phyloP scores from a whole-genome alignment of 1,140 invertebrate species.

The Dinothrombium tinctorium region DNA sequence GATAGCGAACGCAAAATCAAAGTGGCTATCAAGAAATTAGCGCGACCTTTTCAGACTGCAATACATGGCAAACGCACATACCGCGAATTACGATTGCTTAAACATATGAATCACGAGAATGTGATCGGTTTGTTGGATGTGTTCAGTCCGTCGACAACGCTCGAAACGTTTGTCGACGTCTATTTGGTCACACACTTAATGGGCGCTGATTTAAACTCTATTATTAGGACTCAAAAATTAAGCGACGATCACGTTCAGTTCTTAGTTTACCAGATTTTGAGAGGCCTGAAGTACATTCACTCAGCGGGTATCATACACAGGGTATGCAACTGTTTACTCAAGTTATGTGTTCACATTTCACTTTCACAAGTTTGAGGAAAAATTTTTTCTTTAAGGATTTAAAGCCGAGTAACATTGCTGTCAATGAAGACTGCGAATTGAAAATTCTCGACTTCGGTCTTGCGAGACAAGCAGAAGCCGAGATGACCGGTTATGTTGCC shows the following conservation, averaged over 20 bases:
- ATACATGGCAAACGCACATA: slow-evolving; percentile 97
- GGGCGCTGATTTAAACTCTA: slow-evolving; percentile 96
- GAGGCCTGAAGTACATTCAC: slow-evolving; percentile 96
- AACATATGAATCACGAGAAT: slow-evolving; percentile 99
- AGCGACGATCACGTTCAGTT: slow-evolving; percentile 98
- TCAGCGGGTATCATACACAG: slow-evolving; percentile 97
- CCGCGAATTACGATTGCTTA: slow-evolving; percentile 78
- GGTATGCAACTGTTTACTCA: slow-evolving; percentile 30
- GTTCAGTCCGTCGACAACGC: slow-evolving; percentile 45
- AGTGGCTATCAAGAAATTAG: slow-evolving; percentile 94
- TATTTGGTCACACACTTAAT: slow-evolving; percentile 93
- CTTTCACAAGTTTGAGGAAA: not conserved
- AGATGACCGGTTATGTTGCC: slow-evolving; percentile 99
- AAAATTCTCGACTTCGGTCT: slow-evolving; percentile 98
- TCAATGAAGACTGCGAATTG: slow-evolving; percentile 98
- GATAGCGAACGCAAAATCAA: slow-evolving; percentile 30
- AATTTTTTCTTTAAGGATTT: slow-evolving; percentile 42
- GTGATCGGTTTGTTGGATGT: slow-evolving; percentile 84
- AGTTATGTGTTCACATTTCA: not conserved
- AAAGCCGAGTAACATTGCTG: slow-evolving; percentile 95
- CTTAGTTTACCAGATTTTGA: slow-evolving; percentile 88
- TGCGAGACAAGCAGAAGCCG: slow-evolving; percentile 81
- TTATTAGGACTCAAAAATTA: slow-evolving; percentile 80
- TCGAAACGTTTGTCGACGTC: slow-evolving; percentile 65
- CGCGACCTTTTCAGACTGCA: slow-evolving; percentile 86